These are phyloP conservation scores for Ciconia boyciana DNA, from an alignment of 2,113 vertebrate genomes.

Conservation along the genomic window DNA sequence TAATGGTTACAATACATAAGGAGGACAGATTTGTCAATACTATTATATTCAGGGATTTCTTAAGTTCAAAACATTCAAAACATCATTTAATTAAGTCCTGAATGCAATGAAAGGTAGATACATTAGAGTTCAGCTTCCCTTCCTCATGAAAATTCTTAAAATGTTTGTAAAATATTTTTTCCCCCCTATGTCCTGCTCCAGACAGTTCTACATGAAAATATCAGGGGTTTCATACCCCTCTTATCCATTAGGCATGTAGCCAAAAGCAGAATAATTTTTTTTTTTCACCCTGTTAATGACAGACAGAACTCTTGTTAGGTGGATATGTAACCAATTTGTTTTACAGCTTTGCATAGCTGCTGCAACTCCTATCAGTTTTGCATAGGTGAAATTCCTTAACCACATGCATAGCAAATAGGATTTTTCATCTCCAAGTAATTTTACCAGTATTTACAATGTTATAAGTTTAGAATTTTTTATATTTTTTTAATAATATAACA, in stretches of 20 bases:
- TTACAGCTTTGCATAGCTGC: not conserved
- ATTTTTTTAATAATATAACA: not conserved
- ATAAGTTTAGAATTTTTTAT: not conserved
- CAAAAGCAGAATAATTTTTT: not conserved
- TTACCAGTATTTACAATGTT: not conserved
- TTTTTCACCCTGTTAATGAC: not conserved
- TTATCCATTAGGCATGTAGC: not conserved
- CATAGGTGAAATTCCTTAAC: not conserved
- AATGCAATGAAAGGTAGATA: not conserved
- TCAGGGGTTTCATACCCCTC: not conserved
- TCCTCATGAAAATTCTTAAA: not conserved
- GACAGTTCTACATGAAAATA: not conserved
- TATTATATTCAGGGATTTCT: not conserved
- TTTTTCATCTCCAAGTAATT: not conserved
- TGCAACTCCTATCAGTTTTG: not conserved
- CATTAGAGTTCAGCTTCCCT: not conserved
- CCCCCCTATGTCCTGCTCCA: accelerated
- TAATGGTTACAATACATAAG: not conserved
- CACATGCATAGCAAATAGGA: not conserved
- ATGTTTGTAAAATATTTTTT: not conserved
- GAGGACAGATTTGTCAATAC: not conserved
- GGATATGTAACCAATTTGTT: not conserved
- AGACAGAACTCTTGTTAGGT: not conserved
- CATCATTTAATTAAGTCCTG: not conserved
- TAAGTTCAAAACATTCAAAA: not conserved